These are phyloP conservation scores for Luffia ferchaultella DNA, from an alignment of 2,888 invertebrate genomes.

Conservation along the genomic window DNA sequence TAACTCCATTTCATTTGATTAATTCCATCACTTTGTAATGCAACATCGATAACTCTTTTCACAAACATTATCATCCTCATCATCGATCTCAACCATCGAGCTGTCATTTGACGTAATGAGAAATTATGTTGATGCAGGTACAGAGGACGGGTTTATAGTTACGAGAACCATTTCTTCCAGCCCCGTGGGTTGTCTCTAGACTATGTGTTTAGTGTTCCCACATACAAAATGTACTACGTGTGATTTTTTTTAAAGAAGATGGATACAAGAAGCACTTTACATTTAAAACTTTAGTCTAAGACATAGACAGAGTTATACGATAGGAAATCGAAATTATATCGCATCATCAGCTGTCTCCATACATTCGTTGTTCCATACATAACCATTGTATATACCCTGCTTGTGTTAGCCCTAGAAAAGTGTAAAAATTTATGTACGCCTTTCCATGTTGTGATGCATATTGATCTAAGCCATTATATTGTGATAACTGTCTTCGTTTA, in stretches of 20 bases:
- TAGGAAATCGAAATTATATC: not conserved
- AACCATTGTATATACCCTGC: slow-evolving; percentile 40
- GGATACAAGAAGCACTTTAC: slow-evolving; percentile 15
- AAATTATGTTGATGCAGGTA: slow-evolving; percentile 57
- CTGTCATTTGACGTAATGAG: slow-evolving; percentile 22
- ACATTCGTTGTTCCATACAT: slow-evolving; percentile 20
- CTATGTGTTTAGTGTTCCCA: slow-evolving; percentile 61
- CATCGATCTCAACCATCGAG: not conserved
- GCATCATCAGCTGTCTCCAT: slow-evolving; percentile 4
- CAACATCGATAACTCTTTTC: too few relatives aligned
- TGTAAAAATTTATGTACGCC: slow-evolving; percentile 36
- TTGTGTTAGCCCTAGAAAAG: slow-evolving; percentile 24
- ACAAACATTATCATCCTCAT: slow-evolving; percentile 2
- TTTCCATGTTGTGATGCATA: slow-evolving; percentile 48
- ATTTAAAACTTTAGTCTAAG: slow-evolving; percentile 20
- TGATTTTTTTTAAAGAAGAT: slow-evolving; percentile 20
- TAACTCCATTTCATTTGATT: not conserved
- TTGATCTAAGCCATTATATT: slow-evolving; percentile 22
- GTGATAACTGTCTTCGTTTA: slow-evolving; percentile 37
- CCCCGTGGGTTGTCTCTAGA: slow-evolving; percentile 53
- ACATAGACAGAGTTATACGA: not conserved
- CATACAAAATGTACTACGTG: slow-evolving; percentile 61
- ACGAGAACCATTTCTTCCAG: slow-evolving; percentile 66
- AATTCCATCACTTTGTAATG: too few relatives aligned
- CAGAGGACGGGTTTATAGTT: slow-evolving; percentile 61